These are phyloP conservation scores for Dendrocincla tyrannina DNA, from an alignment of 2,797 vertebrate species.

Conservation along the genomic window DNA sequence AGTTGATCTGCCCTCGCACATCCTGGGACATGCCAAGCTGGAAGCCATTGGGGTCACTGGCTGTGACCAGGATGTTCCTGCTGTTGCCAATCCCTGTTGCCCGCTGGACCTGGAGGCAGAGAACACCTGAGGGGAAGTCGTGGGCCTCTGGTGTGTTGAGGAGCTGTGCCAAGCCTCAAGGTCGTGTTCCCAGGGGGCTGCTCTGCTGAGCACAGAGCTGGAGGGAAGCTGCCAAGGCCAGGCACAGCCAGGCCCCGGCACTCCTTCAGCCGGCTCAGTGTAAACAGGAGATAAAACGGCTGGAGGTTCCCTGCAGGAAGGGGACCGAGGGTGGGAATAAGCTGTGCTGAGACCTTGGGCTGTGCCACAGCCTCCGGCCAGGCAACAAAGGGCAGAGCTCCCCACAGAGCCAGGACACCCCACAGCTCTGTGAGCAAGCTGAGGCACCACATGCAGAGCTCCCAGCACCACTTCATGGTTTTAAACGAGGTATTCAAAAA, in stretches of 20 bases:
- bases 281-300: conserved; percentile 42
- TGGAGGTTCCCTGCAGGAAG: neutral
- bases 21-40: conserved; percentile 79
- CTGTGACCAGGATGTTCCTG: conserved; percentile 80
- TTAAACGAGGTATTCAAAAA: neutral
- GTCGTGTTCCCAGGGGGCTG: fast-evolving
- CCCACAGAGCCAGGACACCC: fast-evolving
- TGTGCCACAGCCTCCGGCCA: neutral
- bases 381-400: neutral
- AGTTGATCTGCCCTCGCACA: conserved; percentile 85
- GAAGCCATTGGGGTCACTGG: conserved; percentile 80
- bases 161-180: neutral
- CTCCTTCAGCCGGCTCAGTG: neutral
- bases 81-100: conserved; percentile 81
- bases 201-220: fast-evolving
- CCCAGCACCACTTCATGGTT: fast-evolving
- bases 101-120: conserved; percentile 85
- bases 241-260: neutral
- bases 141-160: neutral
- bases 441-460: fast-evolving
- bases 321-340: neutral
- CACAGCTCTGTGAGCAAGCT: fast-evolving
- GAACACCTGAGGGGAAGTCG: fast-evolving
- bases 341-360: fast-evolving
- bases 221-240: neutral